Evolutionary conservation across 2,113 vertebrate genomes (phyloP).

Genomic region (Salvelinus sp.): DNA sequence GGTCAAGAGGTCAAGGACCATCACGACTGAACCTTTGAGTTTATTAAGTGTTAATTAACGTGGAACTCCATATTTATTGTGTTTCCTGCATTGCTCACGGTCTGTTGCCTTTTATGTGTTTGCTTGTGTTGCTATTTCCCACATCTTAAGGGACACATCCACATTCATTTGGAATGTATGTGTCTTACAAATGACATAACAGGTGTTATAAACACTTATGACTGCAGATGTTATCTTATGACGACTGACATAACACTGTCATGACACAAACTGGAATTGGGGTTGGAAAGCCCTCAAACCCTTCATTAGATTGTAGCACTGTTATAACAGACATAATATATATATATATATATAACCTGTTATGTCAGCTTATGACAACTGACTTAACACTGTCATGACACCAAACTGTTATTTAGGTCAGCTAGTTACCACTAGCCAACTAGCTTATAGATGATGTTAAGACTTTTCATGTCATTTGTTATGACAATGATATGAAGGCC

Average conservation of each 20-base stretch:
- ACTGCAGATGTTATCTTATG: no score
- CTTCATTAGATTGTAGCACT: neutral
- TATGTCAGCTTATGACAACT: neutral
- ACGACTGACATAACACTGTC: no score
- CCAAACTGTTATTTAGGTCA: neutral
- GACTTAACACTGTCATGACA: neutral
- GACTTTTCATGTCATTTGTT: neutral
- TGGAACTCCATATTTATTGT: neutral
- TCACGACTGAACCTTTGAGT: neutral
- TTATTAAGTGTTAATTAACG: neutral
- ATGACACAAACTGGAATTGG: no score
- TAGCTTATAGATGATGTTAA: neutral
- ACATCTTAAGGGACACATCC: neutral
- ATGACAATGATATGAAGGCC: slow-evolving; percentile 3
- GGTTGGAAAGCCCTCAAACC: no score
- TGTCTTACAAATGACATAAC: no score
- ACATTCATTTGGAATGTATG: neutral
- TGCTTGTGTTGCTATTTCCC: neutral
- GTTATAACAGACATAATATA: neutral
- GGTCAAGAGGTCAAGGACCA: neutral
- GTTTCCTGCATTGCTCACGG: neutral
- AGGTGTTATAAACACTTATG: no score
- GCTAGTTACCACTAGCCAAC: neutral
- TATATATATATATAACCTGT: no score
- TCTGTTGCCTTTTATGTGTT: no score